Evolutionary conservation across 2,113 vertebrate genomes (phyloP), one percentile per base, ranked within the genome.

Genomic region (Dascyllus trimaculatus): DNA sequence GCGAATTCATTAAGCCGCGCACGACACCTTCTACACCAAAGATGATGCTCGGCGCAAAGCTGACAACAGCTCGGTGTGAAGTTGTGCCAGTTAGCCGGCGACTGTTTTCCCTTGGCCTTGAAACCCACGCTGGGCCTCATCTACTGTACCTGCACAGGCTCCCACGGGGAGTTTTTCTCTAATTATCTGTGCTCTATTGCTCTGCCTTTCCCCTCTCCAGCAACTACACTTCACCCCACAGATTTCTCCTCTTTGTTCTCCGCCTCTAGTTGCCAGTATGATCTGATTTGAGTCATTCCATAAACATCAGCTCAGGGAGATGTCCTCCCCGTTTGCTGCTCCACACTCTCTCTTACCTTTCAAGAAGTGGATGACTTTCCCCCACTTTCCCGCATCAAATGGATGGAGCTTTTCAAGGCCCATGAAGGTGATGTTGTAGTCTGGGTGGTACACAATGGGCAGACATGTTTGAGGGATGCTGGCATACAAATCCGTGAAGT

Each of bases 391-490:
- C 0, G 97, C 95, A 75, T 99, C 98, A 32, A 99, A 99, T 0
- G 98, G 98, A 76, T 99, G 98, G 52, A 99, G 95, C 70, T 97
- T 99, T 88, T 99, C 98, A 49, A 99, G 89, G 54, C 98, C 98
- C 96, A 99, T 92, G 83, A 99, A 99, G 14, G 97, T 97, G 92
- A 99, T 98, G 93, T 99, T 99, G 91, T 99, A 99, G 58, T 95
- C 94, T 0, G 96, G 94, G 7, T 97, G 98, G 82, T 98, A 99
- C 11, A 99, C 93, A 1, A 99, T 98, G 19, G 98, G 98, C 93
- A 96, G 94, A 29, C 93, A 94, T 62, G 92, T 87, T 51, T 81
- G 19, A 0, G 96, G 95, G 64, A 96, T 76, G 7, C 93, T 92
- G 56, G 88, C 54, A 73, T 97, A 98, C 58, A 99, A 80, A 54